Conservation (phyloP, 2,113 vertebrate species). For the Falcunculus frontatus region DNA sequence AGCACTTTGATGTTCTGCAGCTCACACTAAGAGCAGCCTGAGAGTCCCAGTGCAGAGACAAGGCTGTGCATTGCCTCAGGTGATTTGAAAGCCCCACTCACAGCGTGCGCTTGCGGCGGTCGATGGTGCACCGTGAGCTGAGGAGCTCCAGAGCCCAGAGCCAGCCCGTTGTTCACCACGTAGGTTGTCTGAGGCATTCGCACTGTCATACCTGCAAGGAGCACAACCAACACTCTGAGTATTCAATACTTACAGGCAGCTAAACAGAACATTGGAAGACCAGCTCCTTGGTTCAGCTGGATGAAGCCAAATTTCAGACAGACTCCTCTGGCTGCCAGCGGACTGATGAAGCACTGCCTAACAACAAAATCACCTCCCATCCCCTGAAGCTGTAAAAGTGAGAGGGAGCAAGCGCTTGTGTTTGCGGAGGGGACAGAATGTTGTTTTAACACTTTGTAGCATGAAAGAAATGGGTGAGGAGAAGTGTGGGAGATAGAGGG, state of each 20-base stretch:
- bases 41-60: background rate
- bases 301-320: background rate
- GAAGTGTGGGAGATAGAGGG: background rate
- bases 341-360: background rate
- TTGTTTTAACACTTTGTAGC: background rate
- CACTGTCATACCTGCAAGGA: slow-evolving; percentile 70
- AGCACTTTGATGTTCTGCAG: background rate
- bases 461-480: background rate
- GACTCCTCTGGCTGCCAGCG: background rate
- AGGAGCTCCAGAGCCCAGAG: slow-evolving; percentile 75
- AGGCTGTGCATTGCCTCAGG: background rate
- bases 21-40: background rate
- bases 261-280: background rate
- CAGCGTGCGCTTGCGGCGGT: slow-evolving; percentile 72
- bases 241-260: background rate
- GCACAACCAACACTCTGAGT: background rate
- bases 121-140: slow-evolving; percentile 83
- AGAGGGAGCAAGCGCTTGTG: background rate
- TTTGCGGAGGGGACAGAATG: background rate
- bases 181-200: slow-evolving; percentile 80
- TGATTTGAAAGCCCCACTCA: slow-evolving; percentile 22
- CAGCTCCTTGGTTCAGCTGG: background rate
- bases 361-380: background rate
- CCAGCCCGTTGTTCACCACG: slow-evolving; percentile 78
- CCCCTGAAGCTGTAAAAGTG: background rate